phyloP scores from a whole-genome alignment of 2,888 invertebrate species.

The Gandaritis pyraliata region DNA sequence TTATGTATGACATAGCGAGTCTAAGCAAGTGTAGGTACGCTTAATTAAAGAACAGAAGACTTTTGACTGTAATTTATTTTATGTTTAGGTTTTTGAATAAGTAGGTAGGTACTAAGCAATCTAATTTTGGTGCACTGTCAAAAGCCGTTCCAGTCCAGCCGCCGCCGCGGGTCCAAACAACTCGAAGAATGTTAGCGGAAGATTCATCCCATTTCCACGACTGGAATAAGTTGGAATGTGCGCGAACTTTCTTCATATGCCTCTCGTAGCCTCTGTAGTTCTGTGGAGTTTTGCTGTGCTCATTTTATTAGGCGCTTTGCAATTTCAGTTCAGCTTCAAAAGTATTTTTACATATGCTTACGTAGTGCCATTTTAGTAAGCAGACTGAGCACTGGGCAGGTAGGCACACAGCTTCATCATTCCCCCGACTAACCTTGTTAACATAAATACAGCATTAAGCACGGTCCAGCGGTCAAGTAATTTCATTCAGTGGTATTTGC shows the following conservation, averaged over 20 bases:
- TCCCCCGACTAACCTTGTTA: conserved; percentile 21
- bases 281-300: conserved; percentile 10
- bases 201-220: conserved; percentile 47
- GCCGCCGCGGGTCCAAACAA: conserved; percentile 46
- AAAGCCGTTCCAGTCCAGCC: conserved; percentile 29
- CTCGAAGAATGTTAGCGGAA: conserved; percentile 48
- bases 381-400: not conserved
- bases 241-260: conserved; percentile 66
- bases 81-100: conserved; percentile 14
- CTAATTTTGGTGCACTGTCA: conserved; percentile 33
- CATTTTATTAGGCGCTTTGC: conserved; percentile 35
- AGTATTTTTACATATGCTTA: not conserved
- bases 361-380: conserved; percentile 5
- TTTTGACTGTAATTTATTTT: no score
- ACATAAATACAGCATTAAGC: conserved; percentile 29
- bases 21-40: no score
- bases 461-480: conserved; percentile 32
- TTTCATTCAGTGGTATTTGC: conserved; percentile 35
- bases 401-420: conserved; percentile 21
- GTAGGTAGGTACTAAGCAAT: no score
- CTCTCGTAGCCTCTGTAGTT: conserved; percentile 53
- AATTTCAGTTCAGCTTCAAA: not conserved
- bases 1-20: no score
- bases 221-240: conserved; percentile 53
- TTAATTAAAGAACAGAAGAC: no score